Base-by-base conservation (phyloP, 2,113 vertebrate species). In the Salvator merianae region DNA sequence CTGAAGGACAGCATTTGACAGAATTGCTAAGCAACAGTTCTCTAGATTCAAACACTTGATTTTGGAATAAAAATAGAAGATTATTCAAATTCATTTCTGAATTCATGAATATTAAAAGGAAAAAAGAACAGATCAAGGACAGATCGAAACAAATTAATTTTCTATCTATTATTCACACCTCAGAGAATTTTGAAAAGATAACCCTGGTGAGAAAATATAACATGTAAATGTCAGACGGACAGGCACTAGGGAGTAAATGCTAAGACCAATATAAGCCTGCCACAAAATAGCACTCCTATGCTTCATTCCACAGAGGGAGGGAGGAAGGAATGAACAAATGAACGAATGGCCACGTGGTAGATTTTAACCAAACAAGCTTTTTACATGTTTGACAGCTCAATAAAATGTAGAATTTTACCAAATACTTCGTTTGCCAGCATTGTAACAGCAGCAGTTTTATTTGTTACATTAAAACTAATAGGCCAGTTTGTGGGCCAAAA, bases 11-110 rank as follows among this genome's bases (percentile, higher is more conserved):
- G 77, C 71, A n/a, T n/a, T 75, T 78, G 75, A 63, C 59, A 79
- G 79, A 89, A 95, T 76, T 92, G 91, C 94, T 94, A 92, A 92
- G 93, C 91, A 95, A 95, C 84, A 89, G 74, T 75, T 89, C 77
- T 85, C 88, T 86, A 84, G 90, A 89, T 92, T 90, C 87, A 89
- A 94, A 88, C 55, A 92, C 84, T 73, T 38, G 82, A 82, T 86
- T 90, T 84, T 90, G 72, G 66, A 91, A 73, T 14, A 87, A 86
- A 85, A 92, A 88, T n/a, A 88, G 71, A 85, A 91, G 24, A 85
- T 66, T 88, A 69, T 88, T 93, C 84, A 84, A 88, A 80, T 86
- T 78, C 86, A 87, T 59, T 81, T 69, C 10, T 70, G 30, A 74
- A 50, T 80, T 87, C 65, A 82, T 91, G 81, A 92, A 87, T 83